Evolutionary conservation across 2,888 invertebrate genomes (phyloP).

Genomic region (Drosophila parthenogenetica): DNA sequence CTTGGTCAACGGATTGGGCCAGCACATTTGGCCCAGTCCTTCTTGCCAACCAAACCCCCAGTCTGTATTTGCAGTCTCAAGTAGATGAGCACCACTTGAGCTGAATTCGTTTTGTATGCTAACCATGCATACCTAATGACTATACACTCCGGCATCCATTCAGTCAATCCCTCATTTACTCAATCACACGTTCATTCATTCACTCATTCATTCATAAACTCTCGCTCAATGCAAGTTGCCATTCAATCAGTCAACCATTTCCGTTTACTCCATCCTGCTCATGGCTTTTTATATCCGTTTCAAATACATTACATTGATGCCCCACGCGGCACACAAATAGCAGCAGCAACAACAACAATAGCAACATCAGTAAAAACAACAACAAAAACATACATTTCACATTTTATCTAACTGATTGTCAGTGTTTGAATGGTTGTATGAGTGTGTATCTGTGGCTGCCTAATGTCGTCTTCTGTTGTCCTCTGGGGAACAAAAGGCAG

Average conservation of each 20-base stretch:
- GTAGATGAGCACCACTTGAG: conserved; percentile 32
- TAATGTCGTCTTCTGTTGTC: conserved; percentile 33
- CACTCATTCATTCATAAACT: conserved; percentile 41
- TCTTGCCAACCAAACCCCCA: not conserved
- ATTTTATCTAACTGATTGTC: conserved; percentile 31
- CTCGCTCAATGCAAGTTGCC: conserved; percentile 50
- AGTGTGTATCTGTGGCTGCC: conserved; percentile 16
- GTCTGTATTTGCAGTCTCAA: conserved; percentile 7
- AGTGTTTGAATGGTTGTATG: conserved; percentile 15
- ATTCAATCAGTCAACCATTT: conserved; percentile 69
- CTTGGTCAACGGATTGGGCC: conserved; percentile 1
- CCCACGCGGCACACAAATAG: conserved; percentile 42
- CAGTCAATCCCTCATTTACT: conserved; percentile 43
- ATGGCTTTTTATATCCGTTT: conserved; percentile 72
- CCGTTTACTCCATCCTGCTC: conserved; percentile 54
- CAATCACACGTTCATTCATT: conserved; percentile 8
- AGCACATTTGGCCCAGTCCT: not conserved
- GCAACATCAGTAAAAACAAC: conserved; percentile 1
- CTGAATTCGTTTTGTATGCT: conserved; percentile 32
- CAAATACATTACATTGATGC: conserved; percentile 68
- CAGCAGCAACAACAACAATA: conserved; percentile 25
- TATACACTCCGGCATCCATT: conserved; percentile 62
- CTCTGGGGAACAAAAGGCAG: conserved; percentile 17
- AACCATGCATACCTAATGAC: conserved; percentile 76
- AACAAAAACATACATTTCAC: conserved; percentile 26